Evolutionary conservation across 2,888 invertebrate genomes (phyloP).

Genomic region (Drosophila emarginata): DNA sequence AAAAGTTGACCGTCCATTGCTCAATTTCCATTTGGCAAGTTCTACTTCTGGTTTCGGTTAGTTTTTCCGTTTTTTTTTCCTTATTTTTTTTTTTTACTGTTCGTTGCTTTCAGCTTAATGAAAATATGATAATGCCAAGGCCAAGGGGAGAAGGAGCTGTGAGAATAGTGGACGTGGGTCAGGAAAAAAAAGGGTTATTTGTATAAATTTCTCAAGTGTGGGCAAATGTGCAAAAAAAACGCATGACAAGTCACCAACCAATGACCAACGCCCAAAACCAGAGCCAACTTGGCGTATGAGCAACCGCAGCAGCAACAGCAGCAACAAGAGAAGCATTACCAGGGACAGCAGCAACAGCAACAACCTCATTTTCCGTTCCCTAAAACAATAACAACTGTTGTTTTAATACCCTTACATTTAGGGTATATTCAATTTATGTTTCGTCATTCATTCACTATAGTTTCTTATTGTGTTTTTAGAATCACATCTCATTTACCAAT

Average conservation of each 20-base stretch:
- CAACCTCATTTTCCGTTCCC: neutral
- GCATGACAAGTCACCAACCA: conserved; percentile 25
- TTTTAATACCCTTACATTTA: too few species aligned
- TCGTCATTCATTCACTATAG: too few species aligned
- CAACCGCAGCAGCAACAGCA: neutral
- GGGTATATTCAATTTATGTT: too few species aligned
- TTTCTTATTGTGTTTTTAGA: too few species aligned
- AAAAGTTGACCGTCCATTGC: conserved; percentile 14
- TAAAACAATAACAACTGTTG: neutral
- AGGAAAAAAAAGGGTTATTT: conserved; percentile 10
- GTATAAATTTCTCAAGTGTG: conserved; percentile 31
- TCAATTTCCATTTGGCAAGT: conserved; percentile 33
- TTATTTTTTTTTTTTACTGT: conserved; percentile 2
- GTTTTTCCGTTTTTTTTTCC: neutral
- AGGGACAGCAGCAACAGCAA: neutral
- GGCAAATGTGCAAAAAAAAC: conserved; percentile 18
- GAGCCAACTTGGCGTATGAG: conserved; percentile 8
- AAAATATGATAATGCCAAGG: conserved; percentile 43
- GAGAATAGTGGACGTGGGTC: neutral
- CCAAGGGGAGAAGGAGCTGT: neutral
- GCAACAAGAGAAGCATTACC: neutral
- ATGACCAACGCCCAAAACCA: conserved; percentile 16
- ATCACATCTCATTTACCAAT: too few species aligned
- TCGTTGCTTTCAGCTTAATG: conserved; percentile 54
- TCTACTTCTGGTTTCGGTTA: conserved; percentile 15